Evolutionary conservation across 1,140 invertebrate species (phyloP).

Genomic region (Panulirus ornatus): DNA sequence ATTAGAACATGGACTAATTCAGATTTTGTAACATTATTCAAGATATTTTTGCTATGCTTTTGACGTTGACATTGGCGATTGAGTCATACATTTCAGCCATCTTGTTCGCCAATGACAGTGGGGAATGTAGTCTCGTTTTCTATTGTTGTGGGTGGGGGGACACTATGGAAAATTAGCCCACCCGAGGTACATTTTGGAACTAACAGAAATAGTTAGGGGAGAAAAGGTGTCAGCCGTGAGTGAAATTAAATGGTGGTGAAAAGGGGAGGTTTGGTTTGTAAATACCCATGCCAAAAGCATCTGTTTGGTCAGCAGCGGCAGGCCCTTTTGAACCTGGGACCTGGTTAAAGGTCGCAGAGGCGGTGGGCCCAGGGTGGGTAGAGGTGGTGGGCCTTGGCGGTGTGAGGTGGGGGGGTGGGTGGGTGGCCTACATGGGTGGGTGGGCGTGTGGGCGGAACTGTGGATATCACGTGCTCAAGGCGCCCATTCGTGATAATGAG

Average conservation of each 20-base stretch:
- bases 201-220: too few relatives aligned
- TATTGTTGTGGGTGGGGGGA: too few relatives aligned
- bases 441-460: background rate
- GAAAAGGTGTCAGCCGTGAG: background rate
- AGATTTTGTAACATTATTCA: too few relatives aligned
- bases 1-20: too few relatives aligned
- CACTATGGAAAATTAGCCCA: too few relatives aligned
- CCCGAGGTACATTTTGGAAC: too few relatives aligned
- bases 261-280: conserved; percentile 55
- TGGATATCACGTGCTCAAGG: background rate
- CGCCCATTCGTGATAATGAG: background rate
- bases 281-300: conserved; percentile 32
- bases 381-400: background rate
- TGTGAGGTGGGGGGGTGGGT: background rate
- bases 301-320: conserved; percentile 51
- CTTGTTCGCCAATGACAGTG: too few relatives aligned
- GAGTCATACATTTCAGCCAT: too few relatives aligned
- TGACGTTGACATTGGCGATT: too few relatives aligned
- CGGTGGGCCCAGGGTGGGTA: background rate
- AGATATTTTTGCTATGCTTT: too few relatives aligned
- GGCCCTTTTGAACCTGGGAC: conserved; percentile 2
- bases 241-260: conserved; percentile 61
- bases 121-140: too few relatives aligned
- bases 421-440: background rate
- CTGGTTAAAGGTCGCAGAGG: background rate